Evolutionary conservation across 2,797 vertebrate species (phyloP), one percentile per base, ranked within the genome.

Genomic region (Enteromius fasciolatus): DNA sequence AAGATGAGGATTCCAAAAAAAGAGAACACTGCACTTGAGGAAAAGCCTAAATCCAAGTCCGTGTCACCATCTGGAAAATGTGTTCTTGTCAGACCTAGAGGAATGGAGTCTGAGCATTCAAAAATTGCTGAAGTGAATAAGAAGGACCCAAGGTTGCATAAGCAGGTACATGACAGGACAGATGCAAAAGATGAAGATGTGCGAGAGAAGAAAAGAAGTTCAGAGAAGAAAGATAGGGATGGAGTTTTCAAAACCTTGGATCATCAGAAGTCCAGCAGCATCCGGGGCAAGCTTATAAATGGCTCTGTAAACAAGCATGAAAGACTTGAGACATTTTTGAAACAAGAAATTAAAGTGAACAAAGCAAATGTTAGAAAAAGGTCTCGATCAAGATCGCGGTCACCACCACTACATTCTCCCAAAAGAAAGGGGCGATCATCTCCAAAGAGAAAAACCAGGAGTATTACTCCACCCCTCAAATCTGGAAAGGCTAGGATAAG

Each of bases 101-200:
- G 79, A 44, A 85, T 87, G 5, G 96, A 97, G 83, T 72, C 85
- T 0, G 97, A 97, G 85, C 90, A 86, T 63, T 78, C 86, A 36
- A 96, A 95, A 86, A 80, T 91, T 0, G 78, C 90, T 6, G 96
- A 98, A 46, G 86, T 94, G 67, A 92, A 88, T 5, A 99, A 97
- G 88, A 96, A 97, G 86, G 98, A 99, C 85, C 97, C 97, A 20
- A 91, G 98, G 76, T 89, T 98, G 80, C 96, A 94, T 87, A 99
- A 97, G 74, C 97, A 97, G 39, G 83, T 94, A 15, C 93, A 94
- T 1, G 97, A 98, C 83, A 97, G 97, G 87, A 77, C 84, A 0
- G 95, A 97, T 17, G 44, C 87, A 20, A 97, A 96, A 91, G 96
- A 96, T 0, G 95, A 97, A 0, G 97, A 97, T 69, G 31, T 84